These are phyloP conservation scores for Oscarella lobularis DNA, from an alignment of 37 sponge, comb jelly and placozoan species.

Conservation along the genomic window DNA sequence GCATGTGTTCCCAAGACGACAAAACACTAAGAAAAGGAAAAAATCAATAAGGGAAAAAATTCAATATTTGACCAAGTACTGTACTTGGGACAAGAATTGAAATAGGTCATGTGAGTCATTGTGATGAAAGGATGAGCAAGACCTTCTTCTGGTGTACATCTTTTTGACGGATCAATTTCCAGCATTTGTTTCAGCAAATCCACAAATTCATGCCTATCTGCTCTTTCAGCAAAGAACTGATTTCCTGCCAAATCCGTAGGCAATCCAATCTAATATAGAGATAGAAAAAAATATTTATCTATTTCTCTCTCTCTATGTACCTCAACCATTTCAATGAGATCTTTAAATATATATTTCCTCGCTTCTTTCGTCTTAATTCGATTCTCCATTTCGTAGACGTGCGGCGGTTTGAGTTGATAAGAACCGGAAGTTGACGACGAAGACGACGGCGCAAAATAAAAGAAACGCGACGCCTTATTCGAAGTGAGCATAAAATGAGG, in stretches of 20 bases:
- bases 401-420: slow-evolving; percentile 9
- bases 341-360: slow-evolving; percentile 55
- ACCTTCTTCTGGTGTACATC: slow-evolving; percentile 31
- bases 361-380: slow-evolving; percentile 51
- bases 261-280: background rate
- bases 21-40: background rate
- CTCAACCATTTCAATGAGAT: slow-evolving; percentile 32
- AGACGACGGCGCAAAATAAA: slow-evolving; percentile 9
- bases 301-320: background rate
- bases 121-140: slow-evolving; percentile 72
- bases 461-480: slow-evolving; percentile 38
- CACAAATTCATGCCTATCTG: slow-evolving; percentile 45
- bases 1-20: background rate
- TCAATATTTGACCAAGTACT: background rate
- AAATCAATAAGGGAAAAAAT: background rate
- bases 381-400: slow-evolving; percentile 25
- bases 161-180: slow-evolving; percentile 36
- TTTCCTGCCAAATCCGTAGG: background rate
- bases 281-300: background rate
- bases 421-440: background rate
- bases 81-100: slow-evolving; percentile 5
- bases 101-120: slow-evolving; percentile 57
- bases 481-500: slow-evolving; percentile 33
- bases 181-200: slow-evolving; percentile 34
- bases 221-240: background rate